Base-by-base conservation (phyloP, 2,888 invertebrate genomes). In the Operophtera brumata region DNA sequence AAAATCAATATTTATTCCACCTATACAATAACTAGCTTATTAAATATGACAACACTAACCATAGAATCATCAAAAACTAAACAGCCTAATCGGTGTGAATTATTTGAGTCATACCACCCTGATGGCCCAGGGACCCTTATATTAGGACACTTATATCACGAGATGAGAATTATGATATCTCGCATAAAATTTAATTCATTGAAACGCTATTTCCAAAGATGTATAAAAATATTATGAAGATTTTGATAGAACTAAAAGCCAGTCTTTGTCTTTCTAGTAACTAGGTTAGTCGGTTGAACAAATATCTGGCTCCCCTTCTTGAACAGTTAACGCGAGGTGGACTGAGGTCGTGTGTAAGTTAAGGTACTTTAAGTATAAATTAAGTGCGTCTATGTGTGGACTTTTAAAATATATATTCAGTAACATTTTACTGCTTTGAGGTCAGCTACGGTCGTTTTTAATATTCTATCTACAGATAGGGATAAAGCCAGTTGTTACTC, bases 381-480 rank as follows among this genome's bases (percentile, higher is more conserved):
- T 52, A 52, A 52, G 48, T 39, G 9, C 11, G 30, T 37, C 45
- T 49, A 36, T 57, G 52, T 42, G 57, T 57, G 57, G 44, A 53
- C 41, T 42, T 53, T 36, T 44, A 41, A 44, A 45, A 41, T 36
- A 28, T 34, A 20, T 6, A 34, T 13, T 20, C n/a, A 25, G 30
- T 37, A 26, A 43, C 34, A 41, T 43, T 40, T 43, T 50, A 37
- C 25, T 41, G 13, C 13, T 26, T 9, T 39, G 5, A 6, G 4
- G 2, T 8, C 13, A 4, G 49, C 40, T 30, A 10, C 51, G 44
- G 51, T 26, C 32, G 6, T 45, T 35, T 26, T 7, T 26, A 0
- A 7, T 41, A 36, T 10, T 52, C 46, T 52, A 46, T 52, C 13
- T 46, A 25, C 13, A 35, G 26, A 44, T 44, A 44, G 40, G 20